Base-by-base conservation (phyloP, 1,140 invertebrate genomes). In the Micrasema minimum region DNA sequence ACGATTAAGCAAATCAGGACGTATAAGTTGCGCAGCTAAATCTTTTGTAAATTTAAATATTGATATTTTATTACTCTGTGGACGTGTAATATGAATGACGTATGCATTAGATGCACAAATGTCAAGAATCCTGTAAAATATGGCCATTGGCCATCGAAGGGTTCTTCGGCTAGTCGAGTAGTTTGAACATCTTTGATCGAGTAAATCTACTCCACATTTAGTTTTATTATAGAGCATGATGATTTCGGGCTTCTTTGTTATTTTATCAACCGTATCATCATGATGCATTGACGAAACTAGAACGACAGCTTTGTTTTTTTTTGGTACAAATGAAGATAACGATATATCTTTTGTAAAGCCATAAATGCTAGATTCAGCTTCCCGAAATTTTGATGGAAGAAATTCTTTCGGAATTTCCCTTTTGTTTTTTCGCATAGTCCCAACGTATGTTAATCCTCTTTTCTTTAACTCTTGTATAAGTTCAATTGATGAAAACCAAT, bases 381-480 rank as follows among this genome's bases (percentile, higher is more conserved):
- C 20, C 10, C 50, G 23, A 20, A 20, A 22, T 11, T 26, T 11
- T 1, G 10, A 12, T 23, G 77, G 79, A 35, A 81, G 23, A 53
- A 53, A 53, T 11, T 26, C 18, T 11, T 26, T 14, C 22, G 77
- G 79, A 37, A 81, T 75, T 59, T 78, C 69, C 20, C 50, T 31
- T 72, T 81, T 79, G 65, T 79, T 80, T 76, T 78, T 80, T 55
- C 72, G 77, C 43, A 80, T 20, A 6, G 78, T 76, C 23, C 77
- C 79, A 45, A 80, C 53, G 53, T 61, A 76, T 18, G 77, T 76
- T 3, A 71, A 16, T 3, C 55, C 53, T 53, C 41, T 61, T 16
- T 43, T 41, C 16, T 14, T 5, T 41, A 77, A 71, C 11, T 66
- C 61, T 35, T 75, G 35, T 38, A 66, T 50, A 12, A 78, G 68